Base-by-base conservation (phyloP, 2,888 invertebrate genomes). In the Scaptomyza cyrtandrae region DNA sequence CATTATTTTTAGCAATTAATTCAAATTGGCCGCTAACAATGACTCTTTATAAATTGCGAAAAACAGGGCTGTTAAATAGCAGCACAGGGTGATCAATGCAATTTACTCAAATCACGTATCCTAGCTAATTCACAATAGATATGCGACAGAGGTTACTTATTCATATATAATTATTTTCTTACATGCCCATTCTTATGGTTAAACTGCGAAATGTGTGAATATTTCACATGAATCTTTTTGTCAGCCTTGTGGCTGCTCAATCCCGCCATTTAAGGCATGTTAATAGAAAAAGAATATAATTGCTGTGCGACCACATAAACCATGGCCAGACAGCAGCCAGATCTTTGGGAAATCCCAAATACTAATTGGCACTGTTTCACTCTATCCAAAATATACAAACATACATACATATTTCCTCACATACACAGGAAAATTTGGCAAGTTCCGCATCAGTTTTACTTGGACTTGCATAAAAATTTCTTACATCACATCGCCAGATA, bases 201-300 rank as follows among this genome's bases (percentile, higher is more conserved):
- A 3, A 39, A 39, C 31, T 59, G 64, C 59, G 58, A 75, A 59
- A 83, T 86, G 86, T 83, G 85, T 68, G 86, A 83, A 81, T 37
- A 64, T 53, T 81, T 83, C 83, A 55, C 83, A 83, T 62, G 66
- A 67, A 65, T 80, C 65, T 75, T 72, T 57, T 71, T 52, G 63
- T 35, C 67, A 67, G 78, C 75, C 81, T 80, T 81, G 81, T 75
- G 69, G 44, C 37, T 78, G 68, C 71, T 75, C 78, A 75, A 75
- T n/a, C 11, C 45, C 24, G 48, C 48, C 77, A 58, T 71, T 79
- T 78, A 71, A 60, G 69, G 60, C 64, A 80, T 54, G 60, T 68
- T 75, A 71, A 67, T 75, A 53, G 37, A 35, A 68, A 60, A 60
- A 75, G 75, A 75, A 75, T 52, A 72, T 75, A 76, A 75, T 75